Conservation (phyloP, 2,113 vertebrate species). For the Erythrocercus mccallii region DNA sequence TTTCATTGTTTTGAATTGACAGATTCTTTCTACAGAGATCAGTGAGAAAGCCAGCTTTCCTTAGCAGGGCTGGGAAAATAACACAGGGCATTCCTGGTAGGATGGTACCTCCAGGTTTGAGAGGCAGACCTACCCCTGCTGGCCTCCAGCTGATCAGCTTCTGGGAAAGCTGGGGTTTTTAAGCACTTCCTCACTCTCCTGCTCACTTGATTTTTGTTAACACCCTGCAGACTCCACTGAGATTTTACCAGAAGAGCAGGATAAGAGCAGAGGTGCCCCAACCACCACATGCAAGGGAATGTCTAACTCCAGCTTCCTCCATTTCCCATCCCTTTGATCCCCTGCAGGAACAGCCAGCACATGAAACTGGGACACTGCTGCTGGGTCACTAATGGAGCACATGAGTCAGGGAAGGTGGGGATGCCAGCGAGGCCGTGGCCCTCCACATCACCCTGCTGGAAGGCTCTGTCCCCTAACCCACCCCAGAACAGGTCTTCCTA, state of each 20-base stretch:
- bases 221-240: neutral
- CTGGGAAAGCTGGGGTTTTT: neutral
- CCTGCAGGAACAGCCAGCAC: constrained; percentile 6
- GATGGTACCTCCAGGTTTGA: neutral
- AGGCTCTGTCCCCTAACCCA: constrained; percentile 10
- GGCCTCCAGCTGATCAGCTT: neutral
- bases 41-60: neutral
- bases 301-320: neutral
- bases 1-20: neutral
- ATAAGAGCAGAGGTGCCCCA: neutral
- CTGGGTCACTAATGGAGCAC: constrained; percentile 34
- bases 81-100: neutral
- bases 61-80: neutral
- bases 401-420: constrained; percentile 52
- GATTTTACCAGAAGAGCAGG: neutral
- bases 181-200: neutral
- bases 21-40: neutral
- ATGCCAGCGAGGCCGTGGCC: neutral
- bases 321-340: constrained; percentile 13
- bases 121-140: neutral
- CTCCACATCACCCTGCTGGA: neutral
- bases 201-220: neutral
- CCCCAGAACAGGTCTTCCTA: constrained; percentile 49
- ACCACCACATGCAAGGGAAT: rapidly evolving
- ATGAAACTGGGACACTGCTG: constrained; percentile 51